These are phyloP conservation scores for Eupithecia pulchellata DNA, from an alignment of 2,888 invertebrate genomes.

Conservation along the genomic window DNA sequence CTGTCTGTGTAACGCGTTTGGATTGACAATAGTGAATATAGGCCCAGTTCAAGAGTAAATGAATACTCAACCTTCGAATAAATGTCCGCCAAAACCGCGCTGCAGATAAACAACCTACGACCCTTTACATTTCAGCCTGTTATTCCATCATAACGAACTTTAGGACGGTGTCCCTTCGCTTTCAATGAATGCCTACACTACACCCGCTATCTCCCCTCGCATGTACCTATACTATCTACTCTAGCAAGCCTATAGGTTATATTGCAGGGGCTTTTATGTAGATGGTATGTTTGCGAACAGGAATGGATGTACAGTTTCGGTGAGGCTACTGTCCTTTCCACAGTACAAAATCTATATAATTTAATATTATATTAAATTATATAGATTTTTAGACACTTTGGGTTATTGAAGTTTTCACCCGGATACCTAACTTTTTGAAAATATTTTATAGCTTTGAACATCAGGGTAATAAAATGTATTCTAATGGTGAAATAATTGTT, in stretches of 20 bases:
- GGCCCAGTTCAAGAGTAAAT: no score
- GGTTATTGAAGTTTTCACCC: no score
- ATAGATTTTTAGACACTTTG: no score
- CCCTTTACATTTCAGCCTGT: background rate
- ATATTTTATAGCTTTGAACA: no score
- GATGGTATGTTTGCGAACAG: background rate
- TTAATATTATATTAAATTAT: no score
- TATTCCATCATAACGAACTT: background rate
- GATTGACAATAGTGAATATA: no score
- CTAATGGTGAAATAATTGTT: no score
- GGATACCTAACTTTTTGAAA: no score
- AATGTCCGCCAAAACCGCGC: background rate
- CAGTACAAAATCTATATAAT: no score
- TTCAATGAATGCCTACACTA: background rate
- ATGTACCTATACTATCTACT: background rate
- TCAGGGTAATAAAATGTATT: no score
- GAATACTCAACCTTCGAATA: background rate
- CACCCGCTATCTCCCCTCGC: constrained; percentile 6
- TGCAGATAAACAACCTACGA: background rate
- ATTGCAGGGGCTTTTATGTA: background rate
- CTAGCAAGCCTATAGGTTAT: background rate
- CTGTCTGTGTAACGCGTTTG: no score
- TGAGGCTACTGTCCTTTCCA: background rate
- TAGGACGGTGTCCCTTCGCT: background rate
- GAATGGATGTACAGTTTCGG: background rate